Evolutionary conservation across 2,113 vertebrate species (phyloP).

Genomic region (Crypturellus undulatus): DNA sequence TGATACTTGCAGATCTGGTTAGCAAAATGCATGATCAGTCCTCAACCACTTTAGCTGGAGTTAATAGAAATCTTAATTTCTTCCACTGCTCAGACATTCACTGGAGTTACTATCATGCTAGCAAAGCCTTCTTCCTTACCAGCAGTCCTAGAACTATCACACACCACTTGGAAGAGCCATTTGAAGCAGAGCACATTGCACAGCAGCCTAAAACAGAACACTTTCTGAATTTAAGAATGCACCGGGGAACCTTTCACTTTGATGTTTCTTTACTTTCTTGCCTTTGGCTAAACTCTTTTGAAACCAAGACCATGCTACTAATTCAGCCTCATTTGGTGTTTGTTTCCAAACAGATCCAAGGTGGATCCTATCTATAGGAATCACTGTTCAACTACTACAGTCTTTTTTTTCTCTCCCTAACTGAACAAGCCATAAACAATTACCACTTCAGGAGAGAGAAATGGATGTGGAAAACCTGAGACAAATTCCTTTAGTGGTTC

Average conservation of each 20-base stretch:
- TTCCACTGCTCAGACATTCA: neutral
- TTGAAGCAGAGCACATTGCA: neutral
- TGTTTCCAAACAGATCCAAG: neutral
- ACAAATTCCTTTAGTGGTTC: neutral
- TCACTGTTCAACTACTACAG: neutral
- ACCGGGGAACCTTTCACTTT: neutral
- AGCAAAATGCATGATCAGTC: neutral
- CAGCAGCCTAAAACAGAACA: neutral
- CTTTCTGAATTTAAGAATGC: neutral
- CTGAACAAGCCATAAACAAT: neutral
- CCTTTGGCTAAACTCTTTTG: conserved; percentile 20
- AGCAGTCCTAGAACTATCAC: neutral
- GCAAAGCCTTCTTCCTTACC: neutral
- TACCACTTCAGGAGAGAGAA: neutral
- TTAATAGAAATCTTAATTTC: neutral
- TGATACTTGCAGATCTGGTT: neutral
- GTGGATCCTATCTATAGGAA: neutral
- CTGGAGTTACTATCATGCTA: neutral
- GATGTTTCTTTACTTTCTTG: neutral
- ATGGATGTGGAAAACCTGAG: neutral
- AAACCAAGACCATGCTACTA: neutral
- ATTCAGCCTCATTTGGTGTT: neutral
- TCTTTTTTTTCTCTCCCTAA: conserved; percentile 12
- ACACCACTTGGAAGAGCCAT: neutral
- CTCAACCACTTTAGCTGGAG: neutral